Conservation (phyloP, 1,140 invertebrate species). For the Samia ricini region DNA sequence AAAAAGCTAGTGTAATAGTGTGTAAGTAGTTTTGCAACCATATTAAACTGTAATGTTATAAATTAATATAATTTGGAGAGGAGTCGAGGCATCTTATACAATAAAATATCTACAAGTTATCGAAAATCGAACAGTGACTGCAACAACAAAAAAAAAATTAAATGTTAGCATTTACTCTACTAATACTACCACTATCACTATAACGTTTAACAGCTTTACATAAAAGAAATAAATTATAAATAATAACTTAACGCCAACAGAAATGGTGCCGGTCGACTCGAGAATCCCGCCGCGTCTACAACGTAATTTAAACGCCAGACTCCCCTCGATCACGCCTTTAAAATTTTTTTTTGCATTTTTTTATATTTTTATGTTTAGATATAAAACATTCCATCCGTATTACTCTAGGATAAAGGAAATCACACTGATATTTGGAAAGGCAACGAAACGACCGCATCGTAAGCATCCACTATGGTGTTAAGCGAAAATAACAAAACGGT, state of each 20-base stretch:
- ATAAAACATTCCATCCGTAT: constrained; percentile 70
- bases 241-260: constrained; percentile 12
- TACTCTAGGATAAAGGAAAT: constrained; percentile 64
- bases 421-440: constrained; percentile 73
- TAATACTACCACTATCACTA: constrained; percentile 9
- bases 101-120: constrained; percentile 12
- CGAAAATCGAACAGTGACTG: background rate
- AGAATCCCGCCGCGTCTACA: constrained; percentile 2
- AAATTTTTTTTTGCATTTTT: background rate
- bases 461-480: constrained; percentile 65
- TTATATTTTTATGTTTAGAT: background rate
- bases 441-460: constrained; percentile 70
- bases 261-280: constrained; percentile 9
- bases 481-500: constrained; percentile 56
- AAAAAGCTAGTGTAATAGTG: constrained; percentile 65
- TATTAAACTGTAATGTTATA: constrained; percentile 32
- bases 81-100: constrained; percentile 25
- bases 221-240: constrained; percentile 11
- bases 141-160: background rate
- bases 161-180: constrained; percentile 7
- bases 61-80: constrained; percentile 48
- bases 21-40: constrained; percentile 48
- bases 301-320: constrained; percentile 1
- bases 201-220: constrained; percentile 5
- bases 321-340: constrained; percentile 5